Percentiles rank a stretch among this genome's conserved stretches.
Conservation (phyloP, 1,140 invertebrate species). For the Heliconius eleuchia region DNA sequence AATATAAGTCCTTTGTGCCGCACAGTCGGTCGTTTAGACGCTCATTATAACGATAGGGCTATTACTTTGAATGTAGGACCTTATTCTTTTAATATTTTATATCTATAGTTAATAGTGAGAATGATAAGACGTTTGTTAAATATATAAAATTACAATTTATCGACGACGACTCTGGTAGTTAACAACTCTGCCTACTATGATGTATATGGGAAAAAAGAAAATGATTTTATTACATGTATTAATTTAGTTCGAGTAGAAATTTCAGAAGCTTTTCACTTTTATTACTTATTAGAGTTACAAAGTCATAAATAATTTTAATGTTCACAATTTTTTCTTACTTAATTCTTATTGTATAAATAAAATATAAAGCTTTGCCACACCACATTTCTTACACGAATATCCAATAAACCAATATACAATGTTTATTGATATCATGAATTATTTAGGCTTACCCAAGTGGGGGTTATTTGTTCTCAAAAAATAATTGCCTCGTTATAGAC, state of each 20-base stretch:
- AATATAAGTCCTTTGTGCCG: conserved; percentile 19
- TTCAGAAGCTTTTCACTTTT: too few relatives aligned
- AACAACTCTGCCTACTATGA: too few relatives aligned
- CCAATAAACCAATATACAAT: not conserved
- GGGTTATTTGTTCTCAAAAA: not conserved
- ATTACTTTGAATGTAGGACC: conserved; percentile 17
- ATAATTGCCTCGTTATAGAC: not conserved
- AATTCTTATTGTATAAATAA: too few relatives aligned
- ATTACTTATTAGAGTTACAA: too few relatives aligned
- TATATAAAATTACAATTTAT: not conserved
- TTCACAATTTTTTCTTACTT: too few relatives aligned
- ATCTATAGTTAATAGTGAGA: not conserved
- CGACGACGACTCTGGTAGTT: too few relatives aligned
- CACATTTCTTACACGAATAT: too few relatives aligned
- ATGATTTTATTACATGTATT: too few relatives aligned
- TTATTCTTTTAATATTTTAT: not conserved
- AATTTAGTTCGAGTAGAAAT: too few relatives aligned
- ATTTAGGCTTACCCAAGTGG: not conserved
- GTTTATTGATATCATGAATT: not conserved
- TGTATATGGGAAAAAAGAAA: too few relatives aligned
- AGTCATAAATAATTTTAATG: too few relatives aligned
- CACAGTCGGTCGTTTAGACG: conserved; percentile 1
- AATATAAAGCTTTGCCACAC: too few relatives aligned
- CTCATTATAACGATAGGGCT: conserved; percentile 22
- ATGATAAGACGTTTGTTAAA: not conserved